phyloP scores from a whole-genome alignment of 2,797 vertebrate genomes.

The Erethizon dorsatum region DNA sequence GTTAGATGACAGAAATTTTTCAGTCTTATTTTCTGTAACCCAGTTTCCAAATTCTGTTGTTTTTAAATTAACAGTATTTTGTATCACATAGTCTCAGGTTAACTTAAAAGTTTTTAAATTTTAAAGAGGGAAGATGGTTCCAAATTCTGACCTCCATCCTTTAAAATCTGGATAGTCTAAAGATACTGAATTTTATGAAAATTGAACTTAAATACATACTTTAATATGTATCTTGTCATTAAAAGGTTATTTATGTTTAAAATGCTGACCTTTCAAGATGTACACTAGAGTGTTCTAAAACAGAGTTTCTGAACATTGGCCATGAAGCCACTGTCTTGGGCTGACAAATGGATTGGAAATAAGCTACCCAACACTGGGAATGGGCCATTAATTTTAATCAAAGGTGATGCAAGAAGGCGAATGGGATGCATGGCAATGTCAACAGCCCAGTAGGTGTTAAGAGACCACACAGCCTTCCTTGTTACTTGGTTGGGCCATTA shows the following conservation, averaged over 20 bases:
- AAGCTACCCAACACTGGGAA: conserved; percentile 95
- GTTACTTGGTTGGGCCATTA: conserved; percentile 95
- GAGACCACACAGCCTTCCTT: conserved; percentile 91
- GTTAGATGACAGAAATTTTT: conserved; percentile 50
- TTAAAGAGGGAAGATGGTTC: not conserved
- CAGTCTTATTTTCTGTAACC: not conserved
- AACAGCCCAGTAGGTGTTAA: conserved; percentile 95
- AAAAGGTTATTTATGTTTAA: conserved; percentile 92
- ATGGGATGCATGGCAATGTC: conserved; percentile 95
- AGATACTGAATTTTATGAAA: conserved; percentile 77
- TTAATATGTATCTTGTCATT: conserved; percentile 91
- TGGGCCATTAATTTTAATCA: conserved; percentile 99
- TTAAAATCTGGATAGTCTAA: conserved; percentile 66
- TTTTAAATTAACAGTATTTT: conserved; percentile 69
- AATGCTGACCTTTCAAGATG: conserved; percentile 94
- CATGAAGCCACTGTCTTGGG: conserved; percentile 92
- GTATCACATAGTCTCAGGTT: conserved; percentile 68
- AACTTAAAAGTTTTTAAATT: conserved; percentile 61
- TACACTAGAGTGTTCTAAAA: conserved; percentile 93
- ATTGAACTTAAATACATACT: conserved; percentile 67
- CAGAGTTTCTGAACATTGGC: conserved; percentile 92
- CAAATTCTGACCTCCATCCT: conserved; percentile 47
- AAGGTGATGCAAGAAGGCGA: conserved; percentile 96
- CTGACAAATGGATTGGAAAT: conserved; percentile 99
- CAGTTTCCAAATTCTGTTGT: conserved; percentile 52